Base-by-base conservation (phyloP, 1,140 invertebrate genomes). In the Zaprionus gabonicus region DNA sequence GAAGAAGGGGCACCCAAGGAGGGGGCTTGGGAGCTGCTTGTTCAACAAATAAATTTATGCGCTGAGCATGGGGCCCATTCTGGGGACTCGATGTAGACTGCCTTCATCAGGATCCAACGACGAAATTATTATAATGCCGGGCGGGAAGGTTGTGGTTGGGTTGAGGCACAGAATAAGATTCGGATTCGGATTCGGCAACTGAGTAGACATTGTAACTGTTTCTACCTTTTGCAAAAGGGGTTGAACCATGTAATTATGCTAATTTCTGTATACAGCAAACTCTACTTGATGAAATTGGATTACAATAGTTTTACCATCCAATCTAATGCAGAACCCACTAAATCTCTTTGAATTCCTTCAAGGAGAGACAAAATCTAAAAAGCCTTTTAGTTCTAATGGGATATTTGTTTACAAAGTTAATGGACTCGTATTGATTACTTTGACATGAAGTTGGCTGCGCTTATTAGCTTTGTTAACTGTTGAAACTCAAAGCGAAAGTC, bases 41-140 rank as follows among this genome's bases (percentile, higher is more conserved):
- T 66, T 62, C 38, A 86, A 82, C 76, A 82, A 85, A 77, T 82
- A 86, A 85, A 85, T 86, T 85, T 86, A 85, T 85, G 78, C 82
- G 74, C 70, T 57, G 71, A 57, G 68, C 44, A 69, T 63, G 73
- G 65, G 67, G 62, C 20, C 27, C 38, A 73, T 69, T 51, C 60
- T 28, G 23, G 17, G 57, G 15, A 44, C 15, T 62, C 41, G 41
- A 49, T 36, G 44, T 78, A 57, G 34, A 28, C 20, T 82, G 73
- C 69, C 80, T 76, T 65, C 62, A 69, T 75, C 76, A 71, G 71
- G 71, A 41, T 51, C 57, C 66, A 36, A 77, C 70, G 71, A 83
- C 86, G 73, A 78, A 87, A 86, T 87, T 87, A 83, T 87, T 87
- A 82, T 64, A 77, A 80, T 74, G 80, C 69, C 65, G 51, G 41